These are phyloP conservation scores for Chelon labrosus DNA, from an alignment of 2,797 vertebrate species.

Conservation along the genomic window DNA sequence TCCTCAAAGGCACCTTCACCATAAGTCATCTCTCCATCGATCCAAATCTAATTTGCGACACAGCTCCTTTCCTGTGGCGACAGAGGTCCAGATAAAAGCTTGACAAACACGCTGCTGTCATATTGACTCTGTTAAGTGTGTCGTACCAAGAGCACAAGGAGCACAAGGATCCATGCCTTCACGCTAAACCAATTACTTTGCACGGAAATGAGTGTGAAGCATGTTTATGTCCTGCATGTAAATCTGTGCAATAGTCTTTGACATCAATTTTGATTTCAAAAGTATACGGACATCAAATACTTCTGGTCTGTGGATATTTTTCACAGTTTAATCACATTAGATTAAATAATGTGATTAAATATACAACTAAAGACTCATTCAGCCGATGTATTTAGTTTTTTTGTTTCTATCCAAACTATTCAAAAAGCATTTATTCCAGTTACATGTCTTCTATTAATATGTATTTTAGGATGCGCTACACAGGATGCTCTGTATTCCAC, in stretches of 20 bases:
- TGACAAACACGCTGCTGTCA: neutral
- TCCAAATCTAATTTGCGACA: conserved; percentile 54
- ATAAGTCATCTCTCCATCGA: conserved; percentile 39
- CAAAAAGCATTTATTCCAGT: neutral
- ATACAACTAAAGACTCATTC: neutral
- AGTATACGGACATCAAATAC: neutral
- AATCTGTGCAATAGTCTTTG: neutral
- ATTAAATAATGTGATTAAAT: neutral
- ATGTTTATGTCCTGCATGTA: neutral
- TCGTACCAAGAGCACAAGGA: neutral
- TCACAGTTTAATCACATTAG: neutral
- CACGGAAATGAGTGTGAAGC: neutral
- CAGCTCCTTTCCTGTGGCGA: conserved; percentile 31
- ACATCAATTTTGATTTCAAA: neutral
- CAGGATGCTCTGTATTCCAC: neutral
- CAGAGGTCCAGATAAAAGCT: conserved; percentile 33
- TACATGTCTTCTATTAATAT: neutral
- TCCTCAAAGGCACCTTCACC: conserved; percentile 28
- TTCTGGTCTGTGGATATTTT: neutral
- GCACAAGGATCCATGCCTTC: neutral
- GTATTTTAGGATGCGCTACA: neutral
- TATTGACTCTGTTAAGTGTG: neutral
- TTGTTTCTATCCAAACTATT: neutral
- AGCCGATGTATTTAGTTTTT: neutral
- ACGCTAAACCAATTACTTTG: neutral